Base-by-base conservation (phyloP, 2,888 invertebrate genomes). In the Troides aeacus region DNA sequence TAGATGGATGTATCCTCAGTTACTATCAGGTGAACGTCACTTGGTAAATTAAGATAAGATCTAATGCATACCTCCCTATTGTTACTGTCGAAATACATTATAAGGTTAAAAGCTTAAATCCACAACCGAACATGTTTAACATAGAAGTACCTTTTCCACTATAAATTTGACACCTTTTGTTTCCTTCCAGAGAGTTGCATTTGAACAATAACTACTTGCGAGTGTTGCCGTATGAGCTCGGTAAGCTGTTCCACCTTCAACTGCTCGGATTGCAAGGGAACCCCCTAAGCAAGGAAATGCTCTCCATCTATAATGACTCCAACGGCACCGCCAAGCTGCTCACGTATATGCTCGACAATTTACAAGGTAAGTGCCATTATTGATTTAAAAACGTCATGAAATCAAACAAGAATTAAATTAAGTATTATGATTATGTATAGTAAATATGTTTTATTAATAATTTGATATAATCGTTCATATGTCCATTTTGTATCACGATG, bases 161-260 rank as follows among this genome's bases (percentile, higher is more conserved):
- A 15, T 24, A 39, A 59, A 30, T 23, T 61, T 60, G 50, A 66
- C 30, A 56, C 21, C 12, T 65, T 63, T 68, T 62, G n/a, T 70
- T 72, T 67, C 57, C 46, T 94, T 93, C 64, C 93, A 97, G 98
- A 93, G 99, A 99, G 93, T 94, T 99, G 79, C 95, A 97, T 83
- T 94, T 99, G 77, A 97, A 97, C 92, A 96, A 99, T 93, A 99
- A 99, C 93, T 96, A 96, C 90, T 94, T 99, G 79, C 95, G 99
- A 76, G 96, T 97, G 78, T 94, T 99, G 82, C 99, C 99, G 4
- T 99, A 97, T 90, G 99, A 99, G 93, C 94, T 99, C 80, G 99
- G 99, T 78, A 98, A 98, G 92, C 94, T 99, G 80, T 99, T 99
- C 93, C 98, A 99, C 92, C 94, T 99, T 75, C 97, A 98, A 89